Evolutionary conservation across 2,888 invertebrate genomes (phyloP).

Genomic region (Eupithecia subfuscata): DNA sequence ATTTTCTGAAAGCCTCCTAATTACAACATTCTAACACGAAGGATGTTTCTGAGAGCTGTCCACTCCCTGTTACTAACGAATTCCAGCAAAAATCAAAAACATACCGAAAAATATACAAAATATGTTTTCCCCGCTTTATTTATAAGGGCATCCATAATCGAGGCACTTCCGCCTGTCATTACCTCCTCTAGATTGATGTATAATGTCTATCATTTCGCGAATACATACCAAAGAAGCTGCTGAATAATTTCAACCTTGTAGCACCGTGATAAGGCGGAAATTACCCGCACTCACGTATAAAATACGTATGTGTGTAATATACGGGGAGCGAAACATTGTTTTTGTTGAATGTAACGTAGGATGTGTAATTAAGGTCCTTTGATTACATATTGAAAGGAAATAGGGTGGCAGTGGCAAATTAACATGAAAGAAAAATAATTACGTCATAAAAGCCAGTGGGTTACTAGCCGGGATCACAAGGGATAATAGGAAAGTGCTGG

Average conservation of each 20-base stretch:
- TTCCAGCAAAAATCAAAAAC: constrained; percentile 24
- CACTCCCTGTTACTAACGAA: background rate
- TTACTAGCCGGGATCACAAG: background rate
- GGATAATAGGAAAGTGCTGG: background rate
- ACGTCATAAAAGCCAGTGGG: background rate
- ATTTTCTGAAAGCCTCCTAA: no score
- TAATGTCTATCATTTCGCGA: constrained; percentile 36
- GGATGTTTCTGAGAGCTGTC: no score
- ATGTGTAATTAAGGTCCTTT: constrained; percentile 25
- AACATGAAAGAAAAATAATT: constrained; percentile 15
- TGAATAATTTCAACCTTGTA: constrained; percentile 15
- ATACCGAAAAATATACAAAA: constrained; percentile 19
- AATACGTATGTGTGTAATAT: background rate
- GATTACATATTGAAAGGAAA: constrained; percentile 22
- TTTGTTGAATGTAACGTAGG: constrained; percentile 24
- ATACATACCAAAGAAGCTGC: constrained; percentile 9
- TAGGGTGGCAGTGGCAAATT: constrained; percentile 7
- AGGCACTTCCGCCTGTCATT: constrained; percentile 42
- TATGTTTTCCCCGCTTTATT: constrained; percentile 24
- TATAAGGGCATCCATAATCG: constrained; percentile 38
- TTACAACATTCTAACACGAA: no score
- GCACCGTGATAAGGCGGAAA: constrained; percentile 7
- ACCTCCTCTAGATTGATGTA: constrained; percentile 38
- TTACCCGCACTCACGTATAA: background rate
- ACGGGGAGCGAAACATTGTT: constrained; percentile 18